Evolutionary conservation across 1,140 invertebrate genomes (phyloP).

Genomic region (Heliothis virescens): DNA sequence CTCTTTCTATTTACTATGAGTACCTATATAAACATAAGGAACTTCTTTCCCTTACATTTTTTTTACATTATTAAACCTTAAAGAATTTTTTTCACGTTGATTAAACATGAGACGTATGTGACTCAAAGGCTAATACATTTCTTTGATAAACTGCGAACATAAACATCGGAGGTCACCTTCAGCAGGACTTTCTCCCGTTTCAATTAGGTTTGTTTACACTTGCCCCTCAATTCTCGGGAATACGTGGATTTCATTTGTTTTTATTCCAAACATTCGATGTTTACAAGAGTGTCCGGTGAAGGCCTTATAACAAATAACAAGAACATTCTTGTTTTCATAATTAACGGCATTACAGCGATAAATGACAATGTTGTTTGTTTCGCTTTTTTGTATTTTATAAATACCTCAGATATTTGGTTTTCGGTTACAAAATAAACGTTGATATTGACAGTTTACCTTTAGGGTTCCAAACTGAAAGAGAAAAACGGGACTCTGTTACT

Average conservation of each 20-base stretch:
- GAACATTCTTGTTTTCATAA: slow-evolving; percentile 37
- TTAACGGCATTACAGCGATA: slow-evolving; percentile 16
- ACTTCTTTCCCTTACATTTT: too few species aligned
- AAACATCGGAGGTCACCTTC: slow-evolving; percentile 23
- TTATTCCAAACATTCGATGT: slow-evolving; percentile 35
- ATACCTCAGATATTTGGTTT: background rate
- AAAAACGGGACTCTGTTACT: too few species aligned
- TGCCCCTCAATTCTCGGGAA: slow-evolving; percentile 4
- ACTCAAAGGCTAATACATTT: background rate
- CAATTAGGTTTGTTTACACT: slow-evolving; percentile 30
- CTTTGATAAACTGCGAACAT: background rate
- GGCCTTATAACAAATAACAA: too few species aligned
- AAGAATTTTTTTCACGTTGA: background rate
- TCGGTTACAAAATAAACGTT: slow-evolving; percentile 3
- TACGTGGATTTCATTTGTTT: slow-evolving; percentile 34
- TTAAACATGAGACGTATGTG: background rate
- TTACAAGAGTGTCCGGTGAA: slow-evolving; percentile 38
- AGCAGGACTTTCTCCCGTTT: background rate
- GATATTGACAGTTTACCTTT: background rate
- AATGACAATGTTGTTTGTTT: slow-evolving; percentile 13
- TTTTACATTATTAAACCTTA: background rate
- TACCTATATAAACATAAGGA: too few species aligned
- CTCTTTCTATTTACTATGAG: too few species aligned
- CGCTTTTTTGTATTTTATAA: slow-evolving; percentile 10
- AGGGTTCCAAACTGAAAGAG: too few species aligned